Base-by-base conservation (phyloP, 2,797 vertebrate genomes). In the Craterocephalus amniculus region DNA sequence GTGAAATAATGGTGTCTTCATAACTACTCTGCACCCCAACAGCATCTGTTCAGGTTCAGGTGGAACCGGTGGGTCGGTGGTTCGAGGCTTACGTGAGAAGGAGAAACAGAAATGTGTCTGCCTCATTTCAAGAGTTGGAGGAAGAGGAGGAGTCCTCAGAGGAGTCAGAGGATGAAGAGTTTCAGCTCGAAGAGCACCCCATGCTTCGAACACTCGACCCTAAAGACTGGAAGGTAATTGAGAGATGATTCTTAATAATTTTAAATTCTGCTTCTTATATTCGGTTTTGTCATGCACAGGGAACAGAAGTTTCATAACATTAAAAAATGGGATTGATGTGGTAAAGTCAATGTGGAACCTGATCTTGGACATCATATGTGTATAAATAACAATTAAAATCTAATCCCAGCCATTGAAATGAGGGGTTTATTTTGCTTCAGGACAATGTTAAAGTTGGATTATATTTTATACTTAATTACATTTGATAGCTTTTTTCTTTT, bases 21-120 rank as follows among this genome's bases (percentile, higher is more conserved):
- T 52, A 13, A 54, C 51, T 29, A 29, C 51, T 54, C 51, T 54
- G 26, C 16, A 29, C 20, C 31, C 68, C 16, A 0, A 18, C 79
- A 94, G 98, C 91, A 13, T 98, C 98, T 27, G 92, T 96, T 64
- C 95, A 95, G 85, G 96, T 96, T 83, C 96, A 95, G 93, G 96
- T 99, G 85, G 98, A 99, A 87, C 98, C 97, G 0, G 97, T 99
- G 77, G 98, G 98, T 55, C 95, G 98, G 70, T 99, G 98, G 98
- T 99, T 99, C 73, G 98, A 99, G 94, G 98, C 98, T 0, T 99
- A 96, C 74, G 81, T 98, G 75, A 97, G 95, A 91, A 96, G 98
- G 89, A 95, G 97, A 91, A 96, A 91, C 93, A 94, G 97, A 86
- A 98, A 95, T 79, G 92, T 95, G 73, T 99, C 98, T 0, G 93